Conservation (phyloP, 2,888 invertebrate species). For the Marronus borbonicus region DNA sequence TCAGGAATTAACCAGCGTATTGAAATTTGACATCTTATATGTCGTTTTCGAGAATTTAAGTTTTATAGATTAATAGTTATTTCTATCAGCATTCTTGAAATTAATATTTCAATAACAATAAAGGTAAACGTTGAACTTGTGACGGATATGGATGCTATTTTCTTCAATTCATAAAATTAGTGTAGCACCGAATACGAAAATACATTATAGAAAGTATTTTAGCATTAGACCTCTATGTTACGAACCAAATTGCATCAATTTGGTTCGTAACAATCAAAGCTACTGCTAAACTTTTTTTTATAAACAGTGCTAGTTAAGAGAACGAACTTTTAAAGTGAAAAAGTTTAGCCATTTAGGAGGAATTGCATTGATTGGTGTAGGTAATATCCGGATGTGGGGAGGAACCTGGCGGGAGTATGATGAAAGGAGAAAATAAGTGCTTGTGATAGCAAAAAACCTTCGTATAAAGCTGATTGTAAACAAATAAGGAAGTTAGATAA, state of each 20-base stretch:
- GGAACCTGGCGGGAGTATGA: background rate
- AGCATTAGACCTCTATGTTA: background rate
- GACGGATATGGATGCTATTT: too few relatives aligned
- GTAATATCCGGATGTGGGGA: slow-evolving; percentile 2
- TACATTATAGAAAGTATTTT: background rate
- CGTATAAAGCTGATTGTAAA: slow-evolving; percentile 22
- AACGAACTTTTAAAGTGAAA: slow-evolving; percentile 13
- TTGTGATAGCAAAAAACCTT: slow-evolving; percentile 13
- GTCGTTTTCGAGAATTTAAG: too few relatives aligned
- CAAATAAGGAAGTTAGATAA: slow-evolving; percentile 27
- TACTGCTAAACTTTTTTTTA: background rate
- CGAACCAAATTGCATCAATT: background rate
- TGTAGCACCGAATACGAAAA: too few relatives aligned
- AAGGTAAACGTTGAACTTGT: too few relatives aligned
- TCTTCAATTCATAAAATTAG: too few relatives aligned
- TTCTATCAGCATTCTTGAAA: too few relatives aligned
- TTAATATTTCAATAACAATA: too few relatives aligned
- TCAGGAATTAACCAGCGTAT: too few relatives aligned
- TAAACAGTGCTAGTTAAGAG: slow-evolving; percentile 4
- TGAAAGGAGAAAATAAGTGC: slow-evolving; percentile 19
- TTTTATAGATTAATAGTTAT: too few relatives aligned
- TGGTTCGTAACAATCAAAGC: background rate
- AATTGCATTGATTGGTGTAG: slow-evolving; percentile 13
- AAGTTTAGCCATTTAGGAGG: slow-evolving; percentile 9
- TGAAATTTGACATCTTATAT: too few relatives aligned